These are phyloP conservation scores for Scolopax mira DNA, from an alignment of 2,113 vertebrate genomes.

Conservation along the genomic window DNA sequence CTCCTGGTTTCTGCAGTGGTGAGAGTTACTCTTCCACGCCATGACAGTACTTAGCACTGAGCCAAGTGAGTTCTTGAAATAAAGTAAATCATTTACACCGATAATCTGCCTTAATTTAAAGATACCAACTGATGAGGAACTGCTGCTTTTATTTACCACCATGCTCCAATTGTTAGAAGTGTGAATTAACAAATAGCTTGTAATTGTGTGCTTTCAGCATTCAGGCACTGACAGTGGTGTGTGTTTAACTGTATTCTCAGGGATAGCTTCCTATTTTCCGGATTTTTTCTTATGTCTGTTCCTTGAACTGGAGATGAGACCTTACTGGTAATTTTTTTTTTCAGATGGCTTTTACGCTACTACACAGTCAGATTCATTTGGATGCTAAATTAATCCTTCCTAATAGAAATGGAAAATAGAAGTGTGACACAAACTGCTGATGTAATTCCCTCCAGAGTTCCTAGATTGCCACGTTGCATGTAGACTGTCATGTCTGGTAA, in stretches of 20 bases:
- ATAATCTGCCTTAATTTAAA: neutral
- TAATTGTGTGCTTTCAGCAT: neutral
- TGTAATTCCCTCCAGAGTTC: neutral
- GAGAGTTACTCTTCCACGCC: neutral
- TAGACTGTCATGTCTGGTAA: conserved; percentile 9
- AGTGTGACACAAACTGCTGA: neutral
- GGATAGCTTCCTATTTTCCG: neutral
- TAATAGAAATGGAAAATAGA: conserved; percentile 16
- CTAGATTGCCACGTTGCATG: neutral
- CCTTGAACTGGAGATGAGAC: neutral
- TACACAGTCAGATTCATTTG: neutral
- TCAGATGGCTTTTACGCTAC: neutral
- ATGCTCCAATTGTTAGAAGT: neutral
- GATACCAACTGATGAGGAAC: neutral
- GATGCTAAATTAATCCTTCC: conserved; percentile 31
- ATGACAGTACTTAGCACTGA: neutral
- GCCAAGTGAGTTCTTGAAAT: neutral
- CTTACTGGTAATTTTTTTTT: neutral
- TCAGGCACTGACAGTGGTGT: neutral
- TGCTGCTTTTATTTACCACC: neutral
- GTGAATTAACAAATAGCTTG: neutral
- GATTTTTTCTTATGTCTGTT: neutral
- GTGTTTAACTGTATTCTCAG: neutral
- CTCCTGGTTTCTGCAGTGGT: neutral
- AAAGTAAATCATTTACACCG: neutral